Percentiles rank a stretch among this genome's conserved stretches.
Conservation (phyloP, 2,888 invertebrate genomes). For the Drosophila eohydei region DNA sequence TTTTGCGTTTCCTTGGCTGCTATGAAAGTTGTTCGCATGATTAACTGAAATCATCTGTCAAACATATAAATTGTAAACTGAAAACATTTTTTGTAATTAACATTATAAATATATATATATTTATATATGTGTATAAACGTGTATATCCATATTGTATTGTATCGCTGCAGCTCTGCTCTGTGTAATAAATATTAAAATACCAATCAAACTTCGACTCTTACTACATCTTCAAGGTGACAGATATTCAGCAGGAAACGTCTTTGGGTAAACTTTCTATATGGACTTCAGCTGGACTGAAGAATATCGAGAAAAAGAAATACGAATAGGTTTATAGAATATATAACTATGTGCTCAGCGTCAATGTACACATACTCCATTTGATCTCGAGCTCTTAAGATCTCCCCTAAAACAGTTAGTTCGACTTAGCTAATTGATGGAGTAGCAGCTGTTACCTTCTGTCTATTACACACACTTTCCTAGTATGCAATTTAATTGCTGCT, state of each 20-base stretch:
- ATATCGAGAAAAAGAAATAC: too few relatives aligned
- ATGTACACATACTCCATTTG: too few relatives aligned
- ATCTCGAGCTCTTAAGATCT: too few relatives aligned
- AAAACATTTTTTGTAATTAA: slow-evolving; percentile 34
- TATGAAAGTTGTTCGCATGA: slow-evolving; percentile 73
- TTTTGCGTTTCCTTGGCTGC: slow-evolving; percentile 50
- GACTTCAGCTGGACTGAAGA: too few relatives aligned
- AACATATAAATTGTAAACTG: slow-evolving; percentile 37
- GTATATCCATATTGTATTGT: slow-evolving; percentile 1
- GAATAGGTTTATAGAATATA: too few relatives aligned
- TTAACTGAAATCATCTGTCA: slow-evolving; percentile 68
- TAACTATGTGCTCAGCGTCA: too few relatives aligned
- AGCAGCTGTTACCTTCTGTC: neutral
- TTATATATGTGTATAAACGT: neutral
- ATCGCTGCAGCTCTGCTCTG: slow-evolving; percentile 53
- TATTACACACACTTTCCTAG: neutral
- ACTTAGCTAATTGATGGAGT: neutral
- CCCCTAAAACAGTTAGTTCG: too few relatives aligned
- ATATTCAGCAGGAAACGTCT: too few relatives aligned
- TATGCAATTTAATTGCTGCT: neutral
- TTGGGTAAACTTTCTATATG: too few relatives aligned
- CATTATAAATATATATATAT: slow-evolving; percentile 15
- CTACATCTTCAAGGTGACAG: too few relatives aligned
- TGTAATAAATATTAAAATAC: slow-evolving; percentile 51
- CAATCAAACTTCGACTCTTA: slow-evolving; percentile 20